These are phyloP conservation scores for Gouania willdenowi DNA, from an alignment of 2,797 vertebrate species.

Conservation along the genomic window DNA sequence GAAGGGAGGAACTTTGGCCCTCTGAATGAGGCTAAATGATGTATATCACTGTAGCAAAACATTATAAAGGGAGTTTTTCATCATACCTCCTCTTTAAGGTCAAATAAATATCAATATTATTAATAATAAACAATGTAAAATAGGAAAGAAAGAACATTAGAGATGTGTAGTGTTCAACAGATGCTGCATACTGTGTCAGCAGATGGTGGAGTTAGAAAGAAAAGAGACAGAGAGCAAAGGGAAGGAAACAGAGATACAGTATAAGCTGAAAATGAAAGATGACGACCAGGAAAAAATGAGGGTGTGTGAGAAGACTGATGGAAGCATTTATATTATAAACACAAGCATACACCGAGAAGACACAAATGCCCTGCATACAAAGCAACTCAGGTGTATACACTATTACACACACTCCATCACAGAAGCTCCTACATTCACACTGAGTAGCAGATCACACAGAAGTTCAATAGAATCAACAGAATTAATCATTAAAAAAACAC, in stretches of 20 bases:
- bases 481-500: constrained; percentile 36
- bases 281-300: background rate
- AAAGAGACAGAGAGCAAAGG: background rate
- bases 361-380: background rate
- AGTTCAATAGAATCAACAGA: constrained; percentile 37
- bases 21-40: too few relatives aligned
- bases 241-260: background rate
- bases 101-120: too few relatives aligned
- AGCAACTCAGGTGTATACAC: background rate
- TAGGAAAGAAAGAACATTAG: constrained; percentile 4
- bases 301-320: background rate
- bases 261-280: background rate
- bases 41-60: too few relatives aligned
- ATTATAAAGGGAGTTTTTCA: too few relatives aligned
- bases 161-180: too few relatives aligned
- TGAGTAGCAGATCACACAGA: constrained; percentile 21
- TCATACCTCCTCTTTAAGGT: too few relatives aligned
- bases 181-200: constrained; percentile 22
- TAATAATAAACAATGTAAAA: constrained; percentile 6
- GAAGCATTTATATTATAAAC: background rate
- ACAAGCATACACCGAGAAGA: background rate
- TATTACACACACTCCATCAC: background rate
- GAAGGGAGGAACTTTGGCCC: too few relatives aligned
- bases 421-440: background rate
- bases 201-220: constrained; percentile 26